phyloP scores from a whole-genome alignment of 2,797 vertebrate species.

The Falco columbarius region DNA sequence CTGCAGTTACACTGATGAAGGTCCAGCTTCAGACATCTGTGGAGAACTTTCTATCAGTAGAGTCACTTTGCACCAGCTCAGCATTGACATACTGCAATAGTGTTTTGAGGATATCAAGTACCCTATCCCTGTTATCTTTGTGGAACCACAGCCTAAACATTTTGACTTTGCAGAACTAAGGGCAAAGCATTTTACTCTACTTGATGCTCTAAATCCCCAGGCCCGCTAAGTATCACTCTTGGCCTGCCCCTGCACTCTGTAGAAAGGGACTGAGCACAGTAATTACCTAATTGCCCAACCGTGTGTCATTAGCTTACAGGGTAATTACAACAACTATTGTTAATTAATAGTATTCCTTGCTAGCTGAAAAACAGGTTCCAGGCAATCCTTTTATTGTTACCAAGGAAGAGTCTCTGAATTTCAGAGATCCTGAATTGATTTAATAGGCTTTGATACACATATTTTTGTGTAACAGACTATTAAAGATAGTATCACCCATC shows the following conservation, averaged over 20 bases:
- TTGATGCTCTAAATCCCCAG: neutral
- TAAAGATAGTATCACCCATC: neutral
- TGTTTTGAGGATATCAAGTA: neutral
- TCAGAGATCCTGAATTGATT: neutral
- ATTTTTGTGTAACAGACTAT: neutral
- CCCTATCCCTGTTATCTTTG: neutral
- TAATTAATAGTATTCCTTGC: neutral
- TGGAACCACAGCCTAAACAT: neutral
- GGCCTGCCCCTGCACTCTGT: neutral
- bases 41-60: neutral
- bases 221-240: neutral
- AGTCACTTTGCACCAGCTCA: neutral
- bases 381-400: neutral
- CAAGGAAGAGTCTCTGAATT: neutral
- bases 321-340: constrained; percentile 19
- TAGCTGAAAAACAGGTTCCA: neutral
- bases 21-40: neutral
- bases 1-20: neutral
- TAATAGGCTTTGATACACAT: neutral
- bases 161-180: neutral
- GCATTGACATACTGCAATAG: neutral
- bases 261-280: neutral
- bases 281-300: constrained; percentile 1
- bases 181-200: neutral
- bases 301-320: neutral